Evolutionary conservation across 1,140 invertebrate genomes (phyloP).

Genomic region (Eupristina koningsbergeri): DNA sequence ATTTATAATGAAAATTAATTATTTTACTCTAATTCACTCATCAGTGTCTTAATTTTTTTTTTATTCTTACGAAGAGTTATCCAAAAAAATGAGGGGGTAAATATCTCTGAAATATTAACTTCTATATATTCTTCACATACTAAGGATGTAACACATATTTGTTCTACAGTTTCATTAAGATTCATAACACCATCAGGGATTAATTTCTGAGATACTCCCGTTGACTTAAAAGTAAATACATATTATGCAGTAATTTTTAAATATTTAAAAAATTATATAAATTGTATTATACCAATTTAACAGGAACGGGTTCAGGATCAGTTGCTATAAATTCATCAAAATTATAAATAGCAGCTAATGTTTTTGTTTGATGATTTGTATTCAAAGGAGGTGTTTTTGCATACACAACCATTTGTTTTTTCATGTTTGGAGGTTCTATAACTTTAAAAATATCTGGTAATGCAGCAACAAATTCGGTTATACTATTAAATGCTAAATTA

Average conservation of each 20-base stretch:
- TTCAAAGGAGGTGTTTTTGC: slow-evolving; percentile 50
- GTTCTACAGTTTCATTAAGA: slow-evolving; percentile 59
- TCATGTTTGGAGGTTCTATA: slow-evolving; percentile 47
- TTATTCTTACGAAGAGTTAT: slow-evolving; percentile 57
- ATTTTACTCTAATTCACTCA: slow-evolving; percentile 63
- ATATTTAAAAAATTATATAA: slow-evolving; percentile 14
- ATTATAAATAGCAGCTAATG: slow-evolving; percentile 46
- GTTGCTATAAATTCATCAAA: slow-evolving; percentile 48
- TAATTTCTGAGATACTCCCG: slow-evolving; percentile 48
- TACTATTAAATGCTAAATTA: slow-evolving; percentile 62
- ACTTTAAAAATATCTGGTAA: slow-evolving; percentile 65
- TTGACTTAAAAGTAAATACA: slow-evolving; percentile 54
- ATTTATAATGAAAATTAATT: slow-evolving; percentile 25
- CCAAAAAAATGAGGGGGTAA: slow-evolving; percentile 69
- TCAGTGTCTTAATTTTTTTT: slow-evolving; percentile 55
- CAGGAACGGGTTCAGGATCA: slow-evolving; percentile 55
- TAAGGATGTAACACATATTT: slow-evolving; percentile 56
- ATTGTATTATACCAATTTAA: slow-evolving; percentile 54
- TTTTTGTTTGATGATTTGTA: neutral
- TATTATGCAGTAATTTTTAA: slow-evolving; percentile 9
- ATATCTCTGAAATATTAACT: slow-evolving; percentile 60
- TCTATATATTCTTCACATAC: slow-evolving; percentile 43
- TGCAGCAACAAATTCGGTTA: slow-evolving; percentile 59
- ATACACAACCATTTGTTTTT: slow-evolving; percentile 60
- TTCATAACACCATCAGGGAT: slow-evolving; percentile 58